These are phyloP conservation scores for Pristionchus exspectatus DNA, from an alignment of 2,888 invertebrate species.

Conservation along the genomic window DNA sequence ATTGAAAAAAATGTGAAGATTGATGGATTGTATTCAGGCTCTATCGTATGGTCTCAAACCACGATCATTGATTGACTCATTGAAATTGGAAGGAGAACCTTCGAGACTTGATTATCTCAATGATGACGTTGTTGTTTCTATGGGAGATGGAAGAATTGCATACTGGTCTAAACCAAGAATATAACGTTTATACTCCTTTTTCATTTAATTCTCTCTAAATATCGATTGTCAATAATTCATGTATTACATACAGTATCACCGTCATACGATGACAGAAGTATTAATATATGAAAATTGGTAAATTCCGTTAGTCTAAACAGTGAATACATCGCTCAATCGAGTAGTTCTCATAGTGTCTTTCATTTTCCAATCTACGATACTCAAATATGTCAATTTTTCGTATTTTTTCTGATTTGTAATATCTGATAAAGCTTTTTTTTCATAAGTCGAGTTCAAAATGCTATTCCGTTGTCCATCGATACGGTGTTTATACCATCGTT, in stretches of 20 bases:
- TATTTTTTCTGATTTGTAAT: too few species aligned
- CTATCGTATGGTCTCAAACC: slow-evolving; percentile 49
- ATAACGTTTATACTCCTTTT: not conserved
- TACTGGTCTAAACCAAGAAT: slow-evolving; percentile 45
- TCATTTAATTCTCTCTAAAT: not conserved
- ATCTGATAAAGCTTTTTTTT: too few species aligned
- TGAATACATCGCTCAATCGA: not conserved
- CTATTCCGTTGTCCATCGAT: not conserved
- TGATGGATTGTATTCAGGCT: not conserved
- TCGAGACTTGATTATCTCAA: slow-evolving; percentile 10
- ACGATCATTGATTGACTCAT: not conserved
- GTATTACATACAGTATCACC: not conserved
- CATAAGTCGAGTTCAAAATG: too few species aligned
- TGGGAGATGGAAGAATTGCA: slow-evolving; percentile 39
- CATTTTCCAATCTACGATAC: not conserved
- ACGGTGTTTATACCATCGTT: not conserved
- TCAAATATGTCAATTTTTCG: slow-evolving; percentile 4
- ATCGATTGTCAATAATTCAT: not conserved
- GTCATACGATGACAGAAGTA: not conserved
- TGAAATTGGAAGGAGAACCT: slow-evolving; percentile 38
- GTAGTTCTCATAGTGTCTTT: slow-evolving; percentile 12
- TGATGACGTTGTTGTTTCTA: slow-evolving; percentile 7
- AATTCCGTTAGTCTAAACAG: slow-evolving; percentile 16
- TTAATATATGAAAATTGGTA: not conserved
- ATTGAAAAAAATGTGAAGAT: not conserved